phyloP scores from a whole-genome alignment of 2,113 vertebrate species.

The Callospermophilus lateralis region DNA sequence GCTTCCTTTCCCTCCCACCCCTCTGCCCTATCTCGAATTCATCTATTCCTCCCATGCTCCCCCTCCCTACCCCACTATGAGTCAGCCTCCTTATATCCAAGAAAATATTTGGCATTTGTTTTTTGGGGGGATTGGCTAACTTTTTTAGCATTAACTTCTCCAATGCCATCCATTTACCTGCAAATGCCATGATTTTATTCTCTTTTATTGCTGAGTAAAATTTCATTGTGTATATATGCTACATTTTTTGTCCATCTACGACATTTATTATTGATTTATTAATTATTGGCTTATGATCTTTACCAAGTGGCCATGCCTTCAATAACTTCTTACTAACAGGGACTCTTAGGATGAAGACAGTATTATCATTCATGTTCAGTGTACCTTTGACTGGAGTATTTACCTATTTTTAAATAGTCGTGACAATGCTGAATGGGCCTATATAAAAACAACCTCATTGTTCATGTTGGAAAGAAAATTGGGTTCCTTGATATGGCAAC shows the following conservation, averaged over 20 bases:
- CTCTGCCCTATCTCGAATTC: too few relatives aligned
- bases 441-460: constrained; percentile 48
- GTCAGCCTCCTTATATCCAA: too few relatives aligned
- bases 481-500: background rate
- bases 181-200: too few relatives aligned
- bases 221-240: too few relatives aligned
- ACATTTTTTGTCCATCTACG: background rate
- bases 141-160: too few relatives aligned
- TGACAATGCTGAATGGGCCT: constrained; percentile 30
- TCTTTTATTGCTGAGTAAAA: too few relatives aligned
- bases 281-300: background rate
- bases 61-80: too few relatives aligned
- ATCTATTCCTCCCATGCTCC: too few relatives aligned
- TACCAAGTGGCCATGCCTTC: background rate
- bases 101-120: too few relatives aligned
- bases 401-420: constrained; percentile 63
- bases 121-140: too few relatives aligned
- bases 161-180: too few relatives aligned
- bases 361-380: background rate
- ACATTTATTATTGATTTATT: background rate
- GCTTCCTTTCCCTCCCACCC: too few relatives aligned
- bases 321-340: background rate
- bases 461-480: background rate
- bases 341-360: background rate
- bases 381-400: background rate